phyloP scores from a whole-genome alignment of 2,888 invertebrate genomes.

The Caenorhabditis sinica region DNA sequence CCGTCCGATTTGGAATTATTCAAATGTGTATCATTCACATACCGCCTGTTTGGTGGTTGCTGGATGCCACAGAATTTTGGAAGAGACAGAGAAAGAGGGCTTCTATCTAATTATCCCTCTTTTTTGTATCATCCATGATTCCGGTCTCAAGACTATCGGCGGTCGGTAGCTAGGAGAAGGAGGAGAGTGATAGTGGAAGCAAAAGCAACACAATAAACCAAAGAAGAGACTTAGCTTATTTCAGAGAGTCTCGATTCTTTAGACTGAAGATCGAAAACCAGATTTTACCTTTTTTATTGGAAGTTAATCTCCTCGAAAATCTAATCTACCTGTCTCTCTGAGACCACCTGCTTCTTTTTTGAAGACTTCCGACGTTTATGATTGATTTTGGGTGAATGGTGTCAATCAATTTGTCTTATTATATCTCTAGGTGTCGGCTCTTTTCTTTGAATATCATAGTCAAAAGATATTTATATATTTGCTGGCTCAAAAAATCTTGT shows the following conservation, averaged over 20 bases:
- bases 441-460: too few species aligned
- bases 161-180: slow-evolving; percentile 1
- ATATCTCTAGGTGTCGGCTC: slow-evolving; percentile 10
- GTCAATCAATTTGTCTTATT: slow-evolving; percentile 18
- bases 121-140: slow-evolving; percentile 62
- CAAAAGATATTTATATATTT: background rate
- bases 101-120: slow-evolving; percentile 59
- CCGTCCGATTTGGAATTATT: slow-evolving; percentile 65
- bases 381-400: slow-evolving; percentile 18
- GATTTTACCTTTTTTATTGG: background rate
- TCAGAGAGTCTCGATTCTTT: background rate
- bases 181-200: background rate
- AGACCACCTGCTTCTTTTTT: slow-evolving; percentile 35
- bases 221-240: slow-evolving; percentile 19
- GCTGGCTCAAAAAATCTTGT: too few species aligned
- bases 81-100: background rate
- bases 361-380: slow-evolving; percentile 23
- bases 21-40: slow-evolving; percentile 60
- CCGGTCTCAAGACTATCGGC: slow-evolving; percentile 54
- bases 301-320: background rate
- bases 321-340: background rate
- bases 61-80: slow-evolving; percentile 35
- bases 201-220: slow-evolving; percentile 15
- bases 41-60: slow-evolving; percentile 32
- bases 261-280: background rate